Conservation (phyloP, 2,888 invertebrate genomes). For the Pantelozetes paolii region DNA sequence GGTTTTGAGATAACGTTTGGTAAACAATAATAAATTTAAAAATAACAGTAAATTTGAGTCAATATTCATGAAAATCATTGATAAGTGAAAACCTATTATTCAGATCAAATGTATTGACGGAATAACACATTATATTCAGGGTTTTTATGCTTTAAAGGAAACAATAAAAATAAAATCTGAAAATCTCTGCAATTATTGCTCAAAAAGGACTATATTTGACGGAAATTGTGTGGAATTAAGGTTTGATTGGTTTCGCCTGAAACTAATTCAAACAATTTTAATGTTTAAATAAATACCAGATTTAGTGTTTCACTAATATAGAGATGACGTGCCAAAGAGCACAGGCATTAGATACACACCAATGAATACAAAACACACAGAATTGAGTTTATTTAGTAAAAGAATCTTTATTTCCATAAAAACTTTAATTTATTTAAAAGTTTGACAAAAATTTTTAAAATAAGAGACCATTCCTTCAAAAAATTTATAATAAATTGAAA, state of each 20-base stretch:
- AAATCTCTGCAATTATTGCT: neutral
- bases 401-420: neutral
- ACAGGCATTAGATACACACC: constrained; percentile 14
- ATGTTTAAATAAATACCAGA: constrained; percentile 30
- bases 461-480: neutral
- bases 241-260: neutral
- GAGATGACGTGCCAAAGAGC: constrained; percentile 10
- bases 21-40: too few species aligned
- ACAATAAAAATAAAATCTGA: neutral
- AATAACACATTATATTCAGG: too few species aligned
- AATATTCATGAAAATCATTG: too few species aligned
- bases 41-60: too few species aligned
- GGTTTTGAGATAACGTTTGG: too few species aligned
- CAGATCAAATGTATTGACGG: too few species aligned
- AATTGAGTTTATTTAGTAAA: neutral
- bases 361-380: neutral
- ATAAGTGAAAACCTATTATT: too few species aligned
- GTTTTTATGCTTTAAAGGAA: too few species aligned
- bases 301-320: neutral
- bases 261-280: constrained; percentile 26
- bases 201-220: neutral
- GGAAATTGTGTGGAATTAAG: constrained; percentile 11
- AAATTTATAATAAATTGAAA: neutral
- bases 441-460: neutral
- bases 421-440: neutral